These are phyloP conservation scores for Glomeris maerens DNA, from an alignment of 1,140 invertebrate species.

Conservation along the genomic window DNA sequence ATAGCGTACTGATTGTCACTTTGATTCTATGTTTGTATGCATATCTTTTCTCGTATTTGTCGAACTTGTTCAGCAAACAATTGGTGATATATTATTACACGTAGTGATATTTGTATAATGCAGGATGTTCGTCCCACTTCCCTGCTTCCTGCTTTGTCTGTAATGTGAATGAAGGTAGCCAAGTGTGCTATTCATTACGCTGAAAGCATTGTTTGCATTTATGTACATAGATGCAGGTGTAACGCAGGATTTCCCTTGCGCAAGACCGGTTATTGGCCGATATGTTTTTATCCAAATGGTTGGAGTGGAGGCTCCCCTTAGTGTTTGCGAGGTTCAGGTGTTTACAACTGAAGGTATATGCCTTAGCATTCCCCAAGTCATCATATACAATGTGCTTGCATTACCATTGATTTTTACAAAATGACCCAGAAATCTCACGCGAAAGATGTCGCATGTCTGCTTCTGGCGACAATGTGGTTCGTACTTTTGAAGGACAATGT, in stretches of 20 bases:
- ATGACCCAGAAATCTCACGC: constrained; percentile 26
- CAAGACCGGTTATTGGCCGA: constrained; percentile 62
- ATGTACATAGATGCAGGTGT: constrained; percentile 59
- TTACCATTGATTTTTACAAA: too few relatives aligned
- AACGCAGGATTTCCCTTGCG: constrained; percentile 79
- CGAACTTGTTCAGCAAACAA: too few relatives aligned
- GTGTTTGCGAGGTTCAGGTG: constrained; percentile 78
- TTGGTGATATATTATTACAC: too few relatives aligned
- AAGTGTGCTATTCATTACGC: too few relatives aligned
- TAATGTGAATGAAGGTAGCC: not conserved
- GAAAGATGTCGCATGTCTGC: constrained; percentile 25
- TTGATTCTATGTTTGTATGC: too few relatives aligned
- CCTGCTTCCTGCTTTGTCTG: not conserved
- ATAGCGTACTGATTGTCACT: too few relatives aligned
- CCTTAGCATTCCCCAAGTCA: too few relatives aligned
- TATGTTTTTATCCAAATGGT: constrained; percentile 78
- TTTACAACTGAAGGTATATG: constrained; percentile 69
- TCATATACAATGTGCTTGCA: too few relatives aligned
- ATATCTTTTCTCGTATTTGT: too few relatives aligned
- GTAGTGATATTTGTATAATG: too few relatives aligned
- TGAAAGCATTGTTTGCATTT: constrained; percentile 19
- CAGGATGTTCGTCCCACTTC: too few relatives aligned
- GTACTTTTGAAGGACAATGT: constrained; percentile 67
- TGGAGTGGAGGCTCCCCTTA: constrained; percentile 73
- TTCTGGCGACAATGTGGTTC: constrained; percentile 29